phyloP scores from a whole-genome alignment of 2,888 invertebrate genomes.

The Nephrotoma flavescens region DNA sequence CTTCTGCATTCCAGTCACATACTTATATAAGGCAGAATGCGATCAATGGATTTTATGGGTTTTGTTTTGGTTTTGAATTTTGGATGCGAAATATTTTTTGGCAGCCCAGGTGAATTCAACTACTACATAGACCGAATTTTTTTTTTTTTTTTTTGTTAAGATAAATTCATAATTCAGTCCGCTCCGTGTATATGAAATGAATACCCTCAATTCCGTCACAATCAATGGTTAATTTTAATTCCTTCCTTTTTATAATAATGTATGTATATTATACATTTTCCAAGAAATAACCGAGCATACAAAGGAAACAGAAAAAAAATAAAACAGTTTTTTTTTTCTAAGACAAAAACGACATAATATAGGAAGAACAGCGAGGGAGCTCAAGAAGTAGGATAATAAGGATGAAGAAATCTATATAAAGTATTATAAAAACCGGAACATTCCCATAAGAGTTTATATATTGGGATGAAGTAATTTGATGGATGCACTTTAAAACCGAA shows the following conservation, averaged over 20 bases:
- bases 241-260: not conserved
- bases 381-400: not conserved
- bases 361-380: not conserved
- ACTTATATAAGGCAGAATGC: not conserved
- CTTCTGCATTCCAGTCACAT: not conserved
- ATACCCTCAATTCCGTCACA: not conserved
- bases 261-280: not conserved
- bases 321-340: not conserved
- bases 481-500: not conserved
- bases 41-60: not conserved
- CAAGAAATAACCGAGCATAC: not conserved
- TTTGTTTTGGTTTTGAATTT: not conserved
- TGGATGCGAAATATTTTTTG: not conserved
- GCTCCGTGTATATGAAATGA: no score
- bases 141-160: not conserved
- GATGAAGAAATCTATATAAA: not conserved
- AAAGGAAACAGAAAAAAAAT: not conserved
- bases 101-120: not conserved
- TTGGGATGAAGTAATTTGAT: not conserved
- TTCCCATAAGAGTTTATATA: not conserved
- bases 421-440: not conserved
- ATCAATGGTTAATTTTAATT: not conserved
- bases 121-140: not conserved
- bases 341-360: not conserved
- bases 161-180: not conserved